Base-by-base conservation (phyloP, 2,113 vertebrate genomes). In the Shinisaurus crocodilurus region DNA sequence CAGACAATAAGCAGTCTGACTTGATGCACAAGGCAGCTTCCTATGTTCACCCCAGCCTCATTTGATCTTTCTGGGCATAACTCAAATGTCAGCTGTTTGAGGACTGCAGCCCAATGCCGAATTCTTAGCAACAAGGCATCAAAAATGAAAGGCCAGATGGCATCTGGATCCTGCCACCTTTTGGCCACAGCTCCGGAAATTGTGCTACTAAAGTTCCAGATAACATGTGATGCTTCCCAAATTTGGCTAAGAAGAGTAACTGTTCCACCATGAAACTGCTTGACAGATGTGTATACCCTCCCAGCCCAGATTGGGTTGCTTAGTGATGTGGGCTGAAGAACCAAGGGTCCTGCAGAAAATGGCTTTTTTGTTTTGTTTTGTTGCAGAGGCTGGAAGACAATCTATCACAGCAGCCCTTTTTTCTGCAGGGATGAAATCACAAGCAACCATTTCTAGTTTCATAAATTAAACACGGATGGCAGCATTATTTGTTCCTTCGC, bases 401-500 rank as follows among this genome's bases (percentile, higher is more conserved):
- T 76, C 88, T 92, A 94, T 94, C 92, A 90, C 93, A 95, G 93
- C 90, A 94, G 89, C 9, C 57, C 12, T 72, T 86, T 93, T 95
- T 95, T 82, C 83, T 65, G 7, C 27, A 91, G 88, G 85, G 83
- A 94, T 89, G 95, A 93, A 96, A 94, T 89, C 87, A 91, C 93
- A 95, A 92, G 90, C 79, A 67, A 23, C 91, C 13, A 90, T 1
- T 93, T 94, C 88, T 91, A 94, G 90, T 92, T 90, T 91, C 95
- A 90, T 92, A 94, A 95, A 91, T 97, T 92, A 96, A 92, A 92
- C 88, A 72, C 0, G 0, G 50, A 70, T 88, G 93, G 91, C 95
- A 96, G 90, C 18, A 43, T 67, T 91, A 79, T 95, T 94, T 95
- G 96, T 95, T 97, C 96, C 86, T 87, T 91, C 89, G 95, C 96